A percentile compares a stretch with the other conserved stretches of the same genome.
phyloP scores from a whole-genome alignment of 2,113 vertebrate genomes.

The Aramus guarauna region DNA sequence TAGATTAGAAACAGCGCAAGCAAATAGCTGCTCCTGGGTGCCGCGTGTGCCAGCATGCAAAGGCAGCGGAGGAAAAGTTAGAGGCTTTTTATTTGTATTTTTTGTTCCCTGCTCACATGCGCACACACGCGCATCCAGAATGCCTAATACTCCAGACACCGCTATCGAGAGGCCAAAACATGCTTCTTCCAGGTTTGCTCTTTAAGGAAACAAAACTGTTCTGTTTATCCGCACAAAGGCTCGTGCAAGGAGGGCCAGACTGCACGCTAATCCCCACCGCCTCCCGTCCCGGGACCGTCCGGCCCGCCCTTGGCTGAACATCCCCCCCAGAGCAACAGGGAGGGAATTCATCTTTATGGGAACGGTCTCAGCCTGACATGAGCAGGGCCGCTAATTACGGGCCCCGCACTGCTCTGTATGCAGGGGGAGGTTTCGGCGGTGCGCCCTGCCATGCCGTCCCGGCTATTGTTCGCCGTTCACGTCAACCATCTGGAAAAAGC shows the following conservation, averaged over 20 bases:
- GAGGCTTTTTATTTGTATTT: not conserved
- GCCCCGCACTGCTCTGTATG: not conserved
- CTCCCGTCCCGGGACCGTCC: not conserved
- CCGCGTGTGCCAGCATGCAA: not conserved
- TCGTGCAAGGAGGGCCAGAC: not conserved
- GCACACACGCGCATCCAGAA: not conserved
- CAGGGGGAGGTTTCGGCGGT: not conserved
- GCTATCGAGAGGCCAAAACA: not conserved
- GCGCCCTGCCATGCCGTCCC: not conserved
- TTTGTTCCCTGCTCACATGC: not conserved
- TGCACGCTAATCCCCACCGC: not conserved
- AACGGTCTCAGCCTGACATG: not conserved
- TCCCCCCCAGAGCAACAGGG: not conserved
- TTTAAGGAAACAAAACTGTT: not conserved
- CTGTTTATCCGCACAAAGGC: not conserved
- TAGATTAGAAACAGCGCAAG: not conserved
- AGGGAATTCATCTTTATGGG: not conserved
- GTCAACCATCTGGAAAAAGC: not conserved
- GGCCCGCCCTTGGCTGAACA: not conserved
- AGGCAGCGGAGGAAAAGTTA: not conserved
- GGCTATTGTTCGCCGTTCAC: not conserved
- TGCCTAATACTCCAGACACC: not conserved
- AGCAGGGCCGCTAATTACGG: not conserved
- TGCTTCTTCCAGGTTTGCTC: not conserved
- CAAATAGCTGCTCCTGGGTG: not conserved